phyloP scores from a whole-genome alignment of 2,113 vertebrate genomes.

The Neotragus pygmaeus region DNA sequence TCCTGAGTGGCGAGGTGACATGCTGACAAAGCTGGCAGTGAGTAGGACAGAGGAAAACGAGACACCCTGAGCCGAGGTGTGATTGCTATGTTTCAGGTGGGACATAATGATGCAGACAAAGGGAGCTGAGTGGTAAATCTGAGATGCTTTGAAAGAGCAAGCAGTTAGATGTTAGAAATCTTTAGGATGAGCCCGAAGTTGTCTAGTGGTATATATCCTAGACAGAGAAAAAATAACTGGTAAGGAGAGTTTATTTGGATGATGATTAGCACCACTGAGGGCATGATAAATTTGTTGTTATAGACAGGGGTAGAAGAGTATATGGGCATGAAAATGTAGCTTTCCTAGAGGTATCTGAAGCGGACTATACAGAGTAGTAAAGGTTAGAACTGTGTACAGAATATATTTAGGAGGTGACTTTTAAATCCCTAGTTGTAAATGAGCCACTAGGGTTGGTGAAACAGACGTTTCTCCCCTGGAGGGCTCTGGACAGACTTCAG shows the following conservation, averaged over 20 bases:
- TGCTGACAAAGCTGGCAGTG: neutral
- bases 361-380: neutral
- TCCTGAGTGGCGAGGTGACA: neutral
- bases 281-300: neutral
- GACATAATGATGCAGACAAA: neutral
- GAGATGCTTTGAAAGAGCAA: neutral
- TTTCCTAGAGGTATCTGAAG: neutral
- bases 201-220: neutral
- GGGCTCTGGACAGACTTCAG: neutral
- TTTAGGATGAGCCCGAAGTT: neutral
- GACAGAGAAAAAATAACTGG: neutral
- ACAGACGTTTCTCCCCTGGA: neutral
- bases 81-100: neutral
- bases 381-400: neutral
- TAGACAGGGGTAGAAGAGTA: neutral
- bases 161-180: neutral
- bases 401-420: neutral
- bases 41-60: neutral
- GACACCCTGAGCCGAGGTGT: neutral
- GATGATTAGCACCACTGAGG: neutral
- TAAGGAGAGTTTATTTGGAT: neutral
- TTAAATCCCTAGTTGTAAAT: neutral
- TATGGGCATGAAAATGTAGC: fast-evolving
- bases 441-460: neutral
- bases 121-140: neutral